phyloP scores from a whole-genome alignment of 2,113 vertebrate species.

The Eclectus roratus region DNA sequence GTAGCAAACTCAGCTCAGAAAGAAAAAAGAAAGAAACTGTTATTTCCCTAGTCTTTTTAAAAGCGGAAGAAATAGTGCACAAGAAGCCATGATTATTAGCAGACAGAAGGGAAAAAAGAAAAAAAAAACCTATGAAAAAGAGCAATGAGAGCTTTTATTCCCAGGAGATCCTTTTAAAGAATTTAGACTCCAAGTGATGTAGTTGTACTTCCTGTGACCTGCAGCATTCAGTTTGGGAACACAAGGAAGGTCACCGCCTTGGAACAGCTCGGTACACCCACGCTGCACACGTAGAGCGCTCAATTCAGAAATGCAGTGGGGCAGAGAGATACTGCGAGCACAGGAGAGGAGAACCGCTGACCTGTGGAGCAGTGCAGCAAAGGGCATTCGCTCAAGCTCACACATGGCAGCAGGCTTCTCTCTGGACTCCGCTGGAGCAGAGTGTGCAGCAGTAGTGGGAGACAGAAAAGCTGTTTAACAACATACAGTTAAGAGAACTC shows the following conservation, averaged over 20 bases:
- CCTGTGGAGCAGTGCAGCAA: rapidly evolving
- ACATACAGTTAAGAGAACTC: background rate
- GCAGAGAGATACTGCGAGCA: rapidly evolving
- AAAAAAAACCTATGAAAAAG: background rate
- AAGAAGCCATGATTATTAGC: background rate
- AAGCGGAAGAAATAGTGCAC: slow-evolving; percentile 2
- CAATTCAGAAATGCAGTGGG: rapidly evolving
- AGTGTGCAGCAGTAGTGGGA: background rate
- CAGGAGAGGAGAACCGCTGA: background rate
- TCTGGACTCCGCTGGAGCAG: background rate
- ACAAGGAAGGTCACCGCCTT: background rate
- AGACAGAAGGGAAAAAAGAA: background rate
- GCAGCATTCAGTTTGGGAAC: background rate
- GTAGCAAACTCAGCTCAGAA: background rate
- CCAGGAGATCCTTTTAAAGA: background rate
- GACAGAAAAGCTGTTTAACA: background rate
- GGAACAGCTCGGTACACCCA: background rate
- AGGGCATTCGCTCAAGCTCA: rapidly evolving
- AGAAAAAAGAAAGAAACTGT: background rate
- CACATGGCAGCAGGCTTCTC: rapidly evolving
- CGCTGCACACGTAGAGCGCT: rapidly evolving
- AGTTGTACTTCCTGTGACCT: slow-evolving; percentile 29
- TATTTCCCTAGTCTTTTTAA: background rate
- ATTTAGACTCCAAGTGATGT: background rate
- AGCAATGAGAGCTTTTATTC: background rate